Conservation (phyloP, 2,888 invertebrate species). For the Drosophila peninsularis region DNA sequence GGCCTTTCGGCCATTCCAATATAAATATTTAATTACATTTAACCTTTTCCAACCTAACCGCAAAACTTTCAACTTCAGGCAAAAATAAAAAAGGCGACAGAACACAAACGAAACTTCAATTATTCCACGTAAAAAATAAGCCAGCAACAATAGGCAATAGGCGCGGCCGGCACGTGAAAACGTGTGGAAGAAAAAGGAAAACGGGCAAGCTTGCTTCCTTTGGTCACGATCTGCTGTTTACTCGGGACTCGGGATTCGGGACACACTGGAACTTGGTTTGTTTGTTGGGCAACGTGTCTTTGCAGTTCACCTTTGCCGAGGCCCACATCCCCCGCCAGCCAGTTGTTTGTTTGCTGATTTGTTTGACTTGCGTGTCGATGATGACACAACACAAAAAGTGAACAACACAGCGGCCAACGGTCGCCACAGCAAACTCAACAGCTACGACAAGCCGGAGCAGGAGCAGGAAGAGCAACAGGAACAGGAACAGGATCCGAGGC, state of each 20-base stretch:
- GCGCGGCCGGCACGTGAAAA: slow-evolving; percentile 33
- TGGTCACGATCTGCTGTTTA: slow-evolving; percentile 76
- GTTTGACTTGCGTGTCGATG: slow-evolving; percentile 82
- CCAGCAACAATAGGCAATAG: slow-evolving; percentile 42
- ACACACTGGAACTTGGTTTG: slow-evolving; percentile 32
- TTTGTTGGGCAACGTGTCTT: slow-evolving; percentile 57
- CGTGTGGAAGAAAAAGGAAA: slow-evolving; percentile 8
- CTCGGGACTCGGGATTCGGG: slow-evolving; percentile 54
- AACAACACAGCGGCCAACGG: slow-evolving; percentile 20
- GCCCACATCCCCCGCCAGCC: background rate
- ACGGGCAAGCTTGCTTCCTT: slow-evolving; percentile 27
- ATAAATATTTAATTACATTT: slow-evolving; percentile 76
- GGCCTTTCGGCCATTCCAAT: slow-evolving; percentile 37
- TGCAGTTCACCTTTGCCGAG: slow-evolving; percentile 22
- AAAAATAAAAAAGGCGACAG: slow-evolving; percentile 30
- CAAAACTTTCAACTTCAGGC: slow-evolving; percentile 42
- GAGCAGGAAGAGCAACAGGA: background rate
- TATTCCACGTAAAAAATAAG: slow-evolving; percentile 78
- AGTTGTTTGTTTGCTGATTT: slow-evolving; percentile 79
- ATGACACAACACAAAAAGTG: slow-evolving; percentile 75
- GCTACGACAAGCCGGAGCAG: slow-evolving; percentile 1
- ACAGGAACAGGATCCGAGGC: slow-evolving; percentile 3
- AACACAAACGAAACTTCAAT: slow-evolving; percentile 77
- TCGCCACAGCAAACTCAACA: slow-evolving; percentile 15
- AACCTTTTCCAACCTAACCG: slow-evolving; percentile 65